Conservation (phyloP, 2,113 vertebrate species). For the Myrmecophaga tridactyla region DNA sequence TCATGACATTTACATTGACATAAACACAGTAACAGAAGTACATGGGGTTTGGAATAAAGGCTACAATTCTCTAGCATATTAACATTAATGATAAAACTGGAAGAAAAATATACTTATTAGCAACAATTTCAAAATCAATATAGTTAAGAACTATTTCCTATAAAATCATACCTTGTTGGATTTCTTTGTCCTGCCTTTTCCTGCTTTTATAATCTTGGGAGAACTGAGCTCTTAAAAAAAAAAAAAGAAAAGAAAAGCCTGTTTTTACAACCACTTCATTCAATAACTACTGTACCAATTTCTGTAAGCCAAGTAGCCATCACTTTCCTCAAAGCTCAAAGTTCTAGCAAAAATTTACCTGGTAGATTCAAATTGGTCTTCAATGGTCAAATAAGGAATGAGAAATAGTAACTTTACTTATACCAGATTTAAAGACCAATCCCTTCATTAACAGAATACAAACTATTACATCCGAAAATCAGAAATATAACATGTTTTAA, state of each 20-base stretch:
- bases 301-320: background rate
- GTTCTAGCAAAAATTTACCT: slow-evolving; percentile 41
- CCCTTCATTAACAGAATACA: background rate
- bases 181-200: slow-evolving; percentile 89
- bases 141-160: slow-evolving; percentile 5
- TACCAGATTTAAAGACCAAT: background rate
- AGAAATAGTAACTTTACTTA: background rate
- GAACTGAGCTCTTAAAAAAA: slow-evolving; percentile 86
- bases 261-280: slow-evolving; percentile 46
- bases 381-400: background rate
- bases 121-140: background rate
- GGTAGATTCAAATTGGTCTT: background rate
- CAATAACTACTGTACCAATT: background rate
- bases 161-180: slow-evolving; percentile 89
- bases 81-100: background rate
- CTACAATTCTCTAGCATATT: background rate
- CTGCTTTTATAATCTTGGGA: slow-evolving; percentile 89
- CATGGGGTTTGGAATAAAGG: background rate
- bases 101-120: slow-evolving; percentile 29
- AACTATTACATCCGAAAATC: background rate
- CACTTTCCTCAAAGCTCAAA: background rate
- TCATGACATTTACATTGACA: background rate
- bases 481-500: slow-evolving; percentile 10
- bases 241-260: slow-evolving; percentile 34
- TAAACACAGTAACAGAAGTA: background rate